Percentiles rank a stretch among this genome's conserved stretches.
These are phyloP conservation scores for Pantelozetes paolii DNA, from an alignment of 2,888 invertebrate genomes.

Conservation along the genomic window DNA sequence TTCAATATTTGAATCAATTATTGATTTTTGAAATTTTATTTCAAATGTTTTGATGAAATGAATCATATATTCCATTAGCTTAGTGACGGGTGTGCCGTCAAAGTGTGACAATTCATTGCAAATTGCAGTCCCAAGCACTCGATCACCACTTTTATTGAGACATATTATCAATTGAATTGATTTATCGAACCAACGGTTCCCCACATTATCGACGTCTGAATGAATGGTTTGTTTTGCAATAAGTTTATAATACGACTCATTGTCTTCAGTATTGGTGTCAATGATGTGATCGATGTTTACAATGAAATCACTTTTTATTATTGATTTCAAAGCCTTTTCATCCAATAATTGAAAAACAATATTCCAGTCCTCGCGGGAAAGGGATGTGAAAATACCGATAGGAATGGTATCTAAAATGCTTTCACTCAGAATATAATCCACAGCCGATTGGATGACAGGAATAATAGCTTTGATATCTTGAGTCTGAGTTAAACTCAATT, in stretches of 20 bases:
- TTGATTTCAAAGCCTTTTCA: slow-evolving; percentile 59
- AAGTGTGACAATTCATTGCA: slow-evolving; percentile 87
- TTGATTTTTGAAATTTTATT: background rate
- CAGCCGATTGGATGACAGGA: background rate
- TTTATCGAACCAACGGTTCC: slow-evolving; percentile 94
- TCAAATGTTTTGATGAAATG: slow-evolving; percentile 27
- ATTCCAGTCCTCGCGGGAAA: slow-evolving; percentile 74
- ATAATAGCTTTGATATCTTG: background rate
- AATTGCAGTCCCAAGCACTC: slow-evolving; percentile 38
- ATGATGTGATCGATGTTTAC: slow-evolving; percentile 40
- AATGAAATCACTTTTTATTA: slow-evolving; percentile 55
- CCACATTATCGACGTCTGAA: slow-evolving; percentile 67
- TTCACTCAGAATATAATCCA: slow-evolving; percentile 35
- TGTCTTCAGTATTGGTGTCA: slow-evolving; percentile 36
- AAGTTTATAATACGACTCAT: slow-evolving; percentile 14
- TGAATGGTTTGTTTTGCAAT: slow-evolving; percentile 60
- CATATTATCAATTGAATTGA: slow-evolving; percentile 63
- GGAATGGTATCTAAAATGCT: slow-evolving; percentile 51
- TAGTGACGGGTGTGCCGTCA: slow-evolving; percentile 85
- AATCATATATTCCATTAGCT: slow-evolving; percentile 76
- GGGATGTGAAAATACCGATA: slow-evolving; percentile 74
- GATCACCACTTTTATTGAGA: slow-evolving; percentile 25
- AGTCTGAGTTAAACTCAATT: slow-evolving; percentile 27
- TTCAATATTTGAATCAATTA: background rate
- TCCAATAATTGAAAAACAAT: slow-evolving; percentile 61